Conservation (phyloP, 2,113 vertebrate genomes). For the Tricholaema leucomelas region DNA sequence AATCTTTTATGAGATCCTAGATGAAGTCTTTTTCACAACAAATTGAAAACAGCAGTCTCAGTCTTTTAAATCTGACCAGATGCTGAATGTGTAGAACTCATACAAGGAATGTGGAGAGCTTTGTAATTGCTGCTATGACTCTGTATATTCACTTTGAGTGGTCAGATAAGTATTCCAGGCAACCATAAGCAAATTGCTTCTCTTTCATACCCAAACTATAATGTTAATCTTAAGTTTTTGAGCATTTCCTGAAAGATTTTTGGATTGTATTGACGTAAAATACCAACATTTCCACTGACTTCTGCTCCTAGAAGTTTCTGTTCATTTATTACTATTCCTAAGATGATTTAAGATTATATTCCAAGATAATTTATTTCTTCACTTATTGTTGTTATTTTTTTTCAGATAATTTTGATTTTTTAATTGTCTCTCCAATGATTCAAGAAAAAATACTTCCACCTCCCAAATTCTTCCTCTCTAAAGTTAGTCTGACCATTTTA, state of each 20-base stretch:
- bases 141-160: neutral
- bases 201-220: neutral
- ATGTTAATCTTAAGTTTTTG: neutral
- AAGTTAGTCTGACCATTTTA: neutral
- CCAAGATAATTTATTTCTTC: neutral
- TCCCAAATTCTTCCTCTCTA: neutral
- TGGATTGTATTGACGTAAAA: neutral
- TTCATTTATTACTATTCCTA: neutral
- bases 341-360: neutral
- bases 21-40: neutral
- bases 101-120: neutral
- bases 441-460: neutral
- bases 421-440: neutral
- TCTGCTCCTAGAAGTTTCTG: neutral
- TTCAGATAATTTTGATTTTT: neutral
- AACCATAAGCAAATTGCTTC: neutral
- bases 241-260: neutral
- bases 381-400: neutral
- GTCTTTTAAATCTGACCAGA: neutral
- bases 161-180: neutral
- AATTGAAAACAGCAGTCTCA: neutral
- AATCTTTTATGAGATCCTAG: fast-evolving
- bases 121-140: neutral
- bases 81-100: neutral
- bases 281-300: neutral